These are phyloP conservation scores for Halisarca cf. caerulea DNA, from an alignment of 37 sponge, comb jelly and placozoan genomes.

Conservation along the genomic window DNA sequence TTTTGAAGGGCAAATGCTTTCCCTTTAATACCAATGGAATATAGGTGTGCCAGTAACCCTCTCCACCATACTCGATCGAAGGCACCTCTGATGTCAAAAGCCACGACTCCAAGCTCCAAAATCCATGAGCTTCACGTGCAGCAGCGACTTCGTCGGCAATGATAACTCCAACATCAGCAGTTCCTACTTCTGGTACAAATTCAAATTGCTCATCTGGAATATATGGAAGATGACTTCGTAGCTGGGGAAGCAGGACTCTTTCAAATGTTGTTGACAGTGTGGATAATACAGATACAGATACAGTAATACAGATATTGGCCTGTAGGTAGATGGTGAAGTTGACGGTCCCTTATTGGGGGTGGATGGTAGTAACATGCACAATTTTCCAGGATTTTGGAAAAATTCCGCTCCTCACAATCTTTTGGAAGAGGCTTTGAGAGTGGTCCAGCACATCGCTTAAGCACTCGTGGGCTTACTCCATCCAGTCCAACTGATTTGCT, in stretches of 20 bases:
- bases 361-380: slow-evolving; percentile 5
- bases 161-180: slow-evolving; percentile 25
- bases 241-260: slow-evolving; percentile 7
- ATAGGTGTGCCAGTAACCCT: slow-evolving; percentile 5
- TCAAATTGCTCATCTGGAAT: slow-evolving; percentile 36
- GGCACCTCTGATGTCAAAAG: neutral
- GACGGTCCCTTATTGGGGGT: slow-evolving; percentile 27
- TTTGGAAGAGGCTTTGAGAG: slow-evolving; percentile 24
- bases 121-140: neutral
- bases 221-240: neutral
- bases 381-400: slow-evolving; percentile 28
- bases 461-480: slow-evolving; percentile 8
- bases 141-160: slow-evolving; percentile 4
- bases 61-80: slow-evolving; percentile 20
- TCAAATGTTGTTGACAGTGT: slow-evolving; percentile 23
- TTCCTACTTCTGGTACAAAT: slow-evolving; percentile 4
- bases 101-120: neutral
- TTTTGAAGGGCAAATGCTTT: neutral
- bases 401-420: slow-evolving; percentile 12
- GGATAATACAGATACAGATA: slow-evolving; percentile 22
- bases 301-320: slow-evolving; percentile 36
- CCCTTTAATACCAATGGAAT: neutral
- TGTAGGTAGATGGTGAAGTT: slow-evolving; percentile 15
- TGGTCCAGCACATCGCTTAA: slow-evolving; percentile 12
- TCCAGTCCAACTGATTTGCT: slow-evolving; percentile 11